A percentile compares a stretch with the other conserved stretches of the same genome.
Evolutionary conservation across 2,113 vertebrate genomes (phyloP).

Genomic region (Sinocyclocheilus rhinocerous): DNA sequence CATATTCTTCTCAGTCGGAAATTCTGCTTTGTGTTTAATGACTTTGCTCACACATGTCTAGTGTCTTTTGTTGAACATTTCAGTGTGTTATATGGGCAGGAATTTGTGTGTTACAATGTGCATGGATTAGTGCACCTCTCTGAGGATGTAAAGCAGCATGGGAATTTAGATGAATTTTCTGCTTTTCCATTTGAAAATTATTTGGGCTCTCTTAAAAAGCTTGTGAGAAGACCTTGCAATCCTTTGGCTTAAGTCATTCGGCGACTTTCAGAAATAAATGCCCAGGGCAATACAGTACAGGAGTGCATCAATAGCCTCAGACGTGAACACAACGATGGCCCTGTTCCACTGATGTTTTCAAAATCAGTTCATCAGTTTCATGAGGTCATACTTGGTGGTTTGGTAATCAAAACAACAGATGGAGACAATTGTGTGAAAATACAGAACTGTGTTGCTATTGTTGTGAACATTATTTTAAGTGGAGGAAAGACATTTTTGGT

Average conservation of each 20-base stretch:
- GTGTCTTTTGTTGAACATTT: too few relatives aligned
- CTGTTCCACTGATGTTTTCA: neutral
- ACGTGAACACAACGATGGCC: neutral
- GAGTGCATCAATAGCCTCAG: neutral
- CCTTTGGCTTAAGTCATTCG: neutral
- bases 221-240: neutral
- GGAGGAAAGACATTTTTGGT: neutral
- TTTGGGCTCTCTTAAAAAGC: neutral
- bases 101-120: too few relatives aligned
- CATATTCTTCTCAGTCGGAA: too few relatives aligned
- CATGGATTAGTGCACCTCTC: too few relatives aligned
- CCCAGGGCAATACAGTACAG: neutral
- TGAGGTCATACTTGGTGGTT: neutral
- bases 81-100: too few relatives aligned
- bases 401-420: neutral
- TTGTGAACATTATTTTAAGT: neutral
- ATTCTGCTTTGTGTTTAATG: too few relatives aligned
- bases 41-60: too few relatives aligned
- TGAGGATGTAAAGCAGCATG: too few relatives aligned
- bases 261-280: neutral
- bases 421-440: neutral
- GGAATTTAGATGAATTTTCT: slow-evolving; percentile 2
- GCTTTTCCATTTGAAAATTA: neutral
- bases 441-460: neutral
- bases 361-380: neutral